A percentile compares a stretch with the other conserved stretches of the same genome.
Conservation (phyloP, 2,113 vertebrate genomes). For the Gambusia affinis region DNA sequence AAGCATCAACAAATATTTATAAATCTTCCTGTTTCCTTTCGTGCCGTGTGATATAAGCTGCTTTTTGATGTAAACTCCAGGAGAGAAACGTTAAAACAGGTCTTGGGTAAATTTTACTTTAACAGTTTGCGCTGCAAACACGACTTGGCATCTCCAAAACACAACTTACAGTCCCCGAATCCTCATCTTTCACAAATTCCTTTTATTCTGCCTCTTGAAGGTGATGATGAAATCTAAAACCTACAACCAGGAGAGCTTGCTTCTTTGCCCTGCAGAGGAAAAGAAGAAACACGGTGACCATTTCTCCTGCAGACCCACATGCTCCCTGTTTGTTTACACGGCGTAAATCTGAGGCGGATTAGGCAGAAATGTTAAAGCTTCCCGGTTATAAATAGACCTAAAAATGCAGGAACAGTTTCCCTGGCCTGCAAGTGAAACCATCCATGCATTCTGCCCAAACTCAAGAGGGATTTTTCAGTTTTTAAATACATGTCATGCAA, state of each 20-base stretch:
- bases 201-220: slow-evolving; percentile 48
- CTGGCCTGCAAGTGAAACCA: slow-evolving; percentile 39
- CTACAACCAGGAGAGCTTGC: slow-evolving; percentile 15
- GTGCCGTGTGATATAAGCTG: slow-evolving; percentile 34
- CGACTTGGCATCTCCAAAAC: slow-evolving; percentile 48
- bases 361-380: slow-evolving; percentile 47
- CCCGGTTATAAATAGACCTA: slow-evolving; percentile 49
- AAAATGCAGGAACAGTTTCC: slow-evolving; percentile 51
- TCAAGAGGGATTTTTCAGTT: slow-evolving; percentile 42
- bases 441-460: slow-evolving; percentile 27
- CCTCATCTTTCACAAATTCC: slow-evolving; percentile 40
- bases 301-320: slow-evolving; percentile 29
- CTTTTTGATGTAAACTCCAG: slow-evolving; percentile 39
- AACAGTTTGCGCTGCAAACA: slow-evolving; percentile 49
- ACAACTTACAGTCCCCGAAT: slow-evolving; percentile 62
- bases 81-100: slow-evolving; percentile 45
- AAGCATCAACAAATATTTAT: slow-evolving; percentile 41
- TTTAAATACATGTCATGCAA: slow-evolving; percentile 37
- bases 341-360: slow-evolving; percentile 63
- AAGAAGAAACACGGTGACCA: slow-evolving; percentile 31
- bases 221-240: slow-evolving; percentile 65
- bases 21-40: slow-evolving; percentile 24
- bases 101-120: slow-evolving; percentile 52
- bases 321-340: slow-evolving; percentile 41
- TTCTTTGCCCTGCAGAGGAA: slow-evolving; percentile 49